phyloP scores from a whole-genome alignment of 1,140 invertebrate genomes.

The Anadara kagoshimensis region DNA sequence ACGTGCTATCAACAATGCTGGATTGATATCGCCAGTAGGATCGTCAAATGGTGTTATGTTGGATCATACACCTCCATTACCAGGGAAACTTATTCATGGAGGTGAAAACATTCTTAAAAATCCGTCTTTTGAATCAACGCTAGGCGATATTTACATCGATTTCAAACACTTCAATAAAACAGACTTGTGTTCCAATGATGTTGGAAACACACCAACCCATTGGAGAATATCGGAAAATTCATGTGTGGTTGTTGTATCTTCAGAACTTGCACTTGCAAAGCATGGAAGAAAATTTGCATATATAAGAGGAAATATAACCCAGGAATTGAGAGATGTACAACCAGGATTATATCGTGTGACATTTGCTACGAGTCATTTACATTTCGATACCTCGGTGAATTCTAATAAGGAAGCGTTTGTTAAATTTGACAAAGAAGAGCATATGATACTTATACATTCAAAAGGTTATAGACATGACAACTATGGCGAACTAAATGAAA shows the following conservation, averaged over 20 bases:
- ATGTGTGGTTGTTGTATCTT: conserved; percentile 26
- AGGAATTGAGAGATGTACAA: conserved; percentile 18
- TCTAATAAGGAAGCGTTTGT: conserved; percentile 40
- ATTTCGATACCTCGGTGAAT: conserved; percentile 8
- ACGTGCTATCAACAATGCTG: conserved; percentile 49
- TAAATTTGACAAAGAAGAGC: conserved; percentile 11
- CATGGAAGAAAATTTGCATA: conserved; percentile 23
- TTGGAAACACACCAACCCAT: conserved; percentile 3
- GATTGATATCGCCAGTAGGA: conserved; percentile 41
- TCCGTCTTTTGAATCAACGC: conserved; percentile 50
- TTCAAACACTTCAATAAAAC: no score
- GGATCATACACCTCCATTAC: conserved; percentile 47
- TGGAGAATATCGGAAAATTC: conserved; percentile 14
- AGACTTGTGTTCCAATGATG: no score
- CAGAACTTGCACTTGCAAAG: conserved; percentile 24
- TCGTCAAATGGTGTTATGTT: conserved; percentile 55
- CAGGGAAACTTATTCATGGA: conserved; percentile 23
- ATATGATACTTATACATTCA: conserved; percentile 41
- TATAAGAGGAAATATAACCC: conserved; percentile 32
- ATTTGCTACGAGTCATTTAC: conserved; percentile 38
- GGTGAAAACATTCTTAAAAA: conserved; percentile 49
- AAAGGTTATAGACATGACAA: conserved; percentile 32
- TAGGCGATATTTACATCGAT: not conserved
- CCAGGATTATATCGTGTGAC: conserved; percentile 29
- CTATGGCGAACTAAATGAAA: not conserved